Evolutionary conservation across 2,888 invertebrate genomes (phyloP), one percentile per base, ranked within the genome.

Genomic region (Meteorus cinctellus): DNA sequence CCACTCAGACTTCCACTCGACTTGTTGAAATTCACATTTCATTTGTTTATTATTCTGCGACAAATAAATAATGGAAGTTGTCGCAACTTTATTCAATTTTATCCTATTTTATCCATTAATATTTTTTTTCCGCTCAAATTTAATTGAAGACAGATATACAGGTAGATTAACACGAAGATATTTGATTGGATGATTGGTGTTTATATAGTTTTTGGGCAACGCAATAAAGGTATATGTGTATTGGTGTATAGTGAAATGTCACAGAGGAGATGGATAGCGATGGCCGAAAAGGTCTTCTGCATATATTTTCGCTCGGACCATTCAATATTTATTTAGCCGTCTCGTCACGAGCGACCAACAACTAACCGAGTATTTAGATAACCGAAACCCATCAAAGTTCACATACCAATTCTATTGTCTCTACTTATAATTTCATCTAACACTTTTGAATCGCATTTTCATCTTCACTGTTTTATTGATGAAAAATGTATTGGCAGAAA

Each of bases 241-340:
- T 75, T 63, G 62, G 75, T 75, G 78, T 68, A 34, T 31, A 31
- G 29, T 16, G 16, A 31, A 62, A 62, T 24, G 65, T 16, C 45
- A 34, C 36, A 45, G 59, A 48, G 48, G 16, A 36, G 24, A 55
- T 19, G 24, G 14, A 68, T 24, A 72, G 65, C 31, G 63, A 66
- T 24, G 60, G 41, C 24, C 55, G 62, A 68, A 76, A 66, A 62
- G 67, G 69, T 51, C 55, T 77, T 72, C 55, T 34, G 80, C 76
- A 79, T 79, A 79, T 80, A 81, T 82, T 81, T 81, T 81, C 82
- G 75, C 80, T 76, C 79, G 81, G 75, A 55, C 78, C 79, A 76
- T 80, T 76, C 81, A 80, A 79, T 84, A 82, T 84, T 82, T 84
- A 83, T 82, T 82, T 80, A 83, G 51, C 63, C 29, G 65, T 72